These are phyloP conservation scores for Melieria picta DNA, from an alignment of 2,888 invertebrate species.

Conservation along the genomic window DNA sequence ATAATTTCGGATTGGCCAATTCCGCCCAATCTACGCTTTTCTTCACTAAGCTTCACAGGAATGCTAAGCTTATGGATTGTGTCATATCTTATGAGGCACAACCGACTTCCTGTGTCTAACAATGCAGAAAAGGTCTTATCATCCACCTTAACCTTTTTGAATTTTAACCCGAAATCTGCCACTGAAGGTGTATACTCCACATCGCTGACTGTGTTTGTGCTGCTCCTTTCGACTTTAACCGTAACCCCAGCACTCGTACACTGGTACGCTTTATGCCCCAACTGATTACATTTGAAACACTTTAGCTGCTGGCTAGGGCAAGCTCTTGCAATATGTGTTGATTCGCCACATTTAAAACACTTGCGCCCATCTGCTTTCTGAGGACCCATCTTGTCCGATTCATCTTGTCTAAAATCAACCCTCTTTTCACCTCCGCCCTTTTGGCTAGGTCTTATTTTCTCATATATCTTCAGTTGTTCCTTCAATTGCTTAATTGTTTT, in stretches of 20 bases:
- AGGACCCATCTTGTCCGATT: neutral
- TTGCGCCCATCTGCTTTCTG: neutral
- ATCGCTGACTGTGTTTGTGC: neutral
- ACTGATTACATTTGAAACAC: conserved; percentile 8
- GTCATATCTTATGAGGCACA: no score
- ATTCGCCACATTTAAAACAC: conserved; percentile 2
- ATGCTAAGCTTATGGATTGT: no score
- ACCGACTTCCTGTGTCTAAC: no score
- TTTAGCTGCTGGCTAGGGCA: neutral
- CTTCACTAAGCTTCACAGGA: neutral
- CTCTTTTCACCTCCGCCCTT: no score
- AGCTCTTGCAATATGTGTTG: neutral
- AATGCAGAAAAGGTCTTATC: neutral
- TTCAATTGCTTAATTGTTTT: neutral
- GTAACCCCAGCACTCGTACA: neutral
- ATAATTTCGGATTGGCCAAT: neutral
- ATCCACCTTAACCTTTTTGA: neutral
- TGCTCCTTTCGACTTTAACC: neutral
- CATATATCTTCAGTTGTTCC: conserved; percentile 1
- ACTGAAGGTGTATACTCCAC: neutral
- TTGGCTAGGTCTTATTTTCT: no score
- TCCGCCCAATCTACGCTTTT: neutral
- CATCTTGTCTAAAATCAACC: no score
- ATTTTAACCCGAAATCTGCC: neutral
- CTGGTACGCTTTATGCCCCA: neutral